These are phyloP conservation scores for Lethenteron reissneri DNA, from an alignment of 2,113 vertebrate genomes.

Conservation along the genomic window DNA sequence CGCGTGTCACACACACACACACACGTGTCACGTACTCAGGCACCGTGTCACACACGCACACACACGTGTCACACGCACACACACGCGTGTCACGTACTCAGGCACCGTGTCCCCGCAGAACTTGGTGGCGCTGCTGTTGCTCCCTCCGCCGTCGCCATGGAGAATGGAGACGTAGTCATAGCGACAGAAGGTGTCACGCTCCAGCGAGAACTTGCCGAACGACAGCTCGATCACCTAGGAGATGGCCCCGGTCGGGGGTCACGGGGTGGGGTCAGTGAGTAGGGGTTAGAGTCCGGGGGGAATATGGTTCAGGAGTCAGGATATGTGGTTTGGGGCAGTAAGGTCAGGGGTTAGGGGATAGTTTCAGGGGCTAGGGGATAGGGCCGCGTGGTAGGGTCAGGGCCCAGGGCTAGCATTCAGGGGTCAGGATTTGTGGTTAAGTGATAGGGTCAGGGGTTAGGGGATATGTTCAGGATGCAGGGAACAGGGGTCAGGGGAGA, in stretches of 20 bases:
- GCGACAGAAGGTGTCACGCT: slow-evolving; percentile 50
- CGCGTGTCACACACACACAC: too few species aligned
- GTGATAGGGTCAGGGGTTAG: too few species aligned
- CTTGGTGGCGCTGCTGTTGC: slow-evolving; percentile 32
- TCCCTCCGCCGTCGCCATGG: slow-evolving; percentile 40
- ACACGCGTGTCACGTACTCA: slow-evolving; percentile 23
- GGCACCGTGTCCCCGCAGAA: slow-evolving; percentile 47
- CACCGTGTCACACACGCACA: too few species aligned
- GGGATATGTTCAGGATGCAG: too few species aligned
- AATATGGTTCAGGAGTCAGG: neutral
- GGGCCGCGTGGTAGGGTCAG: too few species aligned
- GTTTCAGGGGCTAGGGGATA: neutral
- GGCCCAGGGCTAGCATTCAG: too few species aligned
- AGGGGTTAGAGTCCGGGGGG: too few species aligned
- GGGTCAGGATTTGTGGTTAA: too few species aligned
- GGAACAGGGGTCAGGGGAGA: too few species aligned
- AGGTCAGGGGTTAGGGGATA: neutral
- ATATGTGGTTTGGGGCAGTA: slow-evolving; percentile 7
- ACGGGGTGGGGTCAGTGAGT: neutral
- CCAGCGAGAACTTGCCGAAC: slow-evolving; percentile 56
- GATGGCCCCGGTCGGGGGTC: neutral
- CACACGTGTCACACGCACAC: too few species aligned
- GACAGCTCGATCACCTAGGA: slow-evolving; percentile 45
- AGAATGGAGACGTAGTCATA: slow-evolving; percentile 64
- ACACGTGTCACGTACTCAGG: too few species aligned